phyloP scores from a whole-genome alignment of 2,888 invertebrate genomes.

The Dione juno region DNA sequence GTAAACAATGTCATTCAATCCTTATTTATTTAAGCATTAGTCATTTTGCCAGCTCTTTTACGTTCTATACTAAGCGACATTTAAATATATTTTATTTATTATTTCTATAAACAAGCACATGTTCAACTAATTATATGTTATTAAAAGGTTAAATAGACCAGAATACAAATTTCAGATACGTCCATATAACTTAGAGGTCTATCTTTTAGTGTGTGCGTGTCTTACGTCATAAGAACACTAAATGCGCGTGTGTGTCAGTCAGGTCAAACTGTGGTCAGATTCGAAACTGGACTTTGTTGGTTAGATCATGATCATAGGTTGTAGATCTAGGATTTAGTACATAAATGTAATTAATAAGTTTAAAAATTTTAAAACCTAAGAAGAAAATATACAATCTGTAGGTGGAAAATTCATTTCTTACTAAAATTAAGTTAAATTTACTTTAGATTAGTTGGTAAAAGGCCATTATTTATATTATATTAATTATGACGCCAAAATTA shows the following conservation, averaged over 20 bases:
- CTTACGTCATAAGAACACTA: conserved; percentile 20
- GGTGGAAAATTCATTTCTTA: no score
- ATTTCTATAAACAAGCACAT: not conserved
- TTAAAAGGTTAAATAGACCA: not conserved
- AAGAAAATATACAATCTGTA: no score
- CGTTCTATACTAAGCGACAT: not conserved
- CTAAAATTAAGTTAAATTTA: not conserved
- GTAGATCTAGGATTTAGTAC: conserved; percentile 19
- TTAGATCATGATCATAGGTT: conserved; percentile 38
- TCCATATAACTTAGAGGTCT: conserved; percentile 26
- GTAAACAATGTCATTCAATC: not conserved
- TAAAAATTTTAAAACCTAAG: no score
- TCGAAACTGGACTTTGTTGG: conserved; percentile 45
- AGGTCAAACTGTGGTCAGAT: conserved; percentile 57
- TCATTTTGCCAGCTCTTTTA: not conserved
- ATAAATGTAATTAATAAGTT: conserved; percentile 14
- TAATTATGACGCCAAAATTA: not conserved
- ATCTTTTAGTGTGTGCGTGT: conserved; percentile 1
- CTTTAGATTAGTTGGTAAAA: no score
- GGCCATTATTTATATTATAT: not conserved
- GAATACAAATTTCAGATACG: conserved; percentile 26
- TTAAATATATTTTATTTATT: not conserved
- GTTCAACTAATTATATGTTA: not conserved
- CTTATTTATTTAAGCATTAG: not conserved
- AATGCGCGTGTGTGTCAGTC: conserved; percentile 51